Evolutionary conservation across 2,888 invertebrate genomes (phyloP).

Genomic region (Branchellion lobata): DNA sequence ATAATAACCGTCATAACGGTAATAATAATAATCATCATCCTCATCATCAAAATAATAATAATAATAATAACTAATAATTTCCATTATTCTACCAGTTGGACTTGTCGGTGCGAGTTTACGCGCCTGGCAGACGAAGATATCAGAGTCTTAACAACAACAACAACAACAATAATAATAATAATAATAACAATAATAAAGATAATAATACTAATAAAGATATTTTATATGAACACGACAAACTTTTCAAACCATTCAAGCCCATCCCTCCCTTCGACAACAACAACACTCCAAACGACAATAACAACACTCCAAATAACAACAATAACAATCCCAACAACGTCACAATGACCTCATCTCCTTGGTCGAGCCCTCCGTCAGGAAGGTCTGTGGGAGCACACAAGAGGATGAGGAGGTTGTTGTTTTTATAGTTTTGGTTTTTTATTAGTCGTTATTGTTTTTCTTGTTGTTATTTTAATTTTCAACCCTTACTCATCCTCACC

Average conservation of each 20-base stretch:
- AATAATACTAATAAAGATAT: no score
- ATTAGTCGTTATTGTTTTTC: no score
- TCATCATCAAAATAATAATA: no score
- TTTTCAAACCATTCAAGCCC: no score
- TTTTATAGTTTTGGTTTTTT: background rate
- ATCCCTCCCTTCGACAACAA: no score
- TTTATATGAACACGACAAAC: no score
- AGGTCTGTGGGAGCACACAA: background rate
- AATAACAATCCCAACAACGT: background rate
- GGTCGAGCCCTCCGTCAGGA: slow-evolving; percentile 14
- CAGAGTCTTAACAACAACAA: background rate
- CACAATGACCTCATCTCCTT: background rate
- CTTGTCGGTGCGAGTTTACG: background rate
- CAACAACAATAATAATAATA: background rate
- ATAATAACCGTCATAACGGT: no score
- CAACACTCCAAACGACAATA: background rate
- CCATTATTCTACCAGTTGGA: no score
- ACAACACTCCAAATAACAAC: background rate
- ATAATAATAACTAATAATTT: no score
- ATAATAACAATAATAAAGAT: background rate
- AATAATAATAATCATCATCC: no score
- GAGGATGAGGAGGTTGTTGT: background rate
- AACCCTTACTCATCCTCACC: no score
- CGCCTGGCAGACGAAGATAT: background rate
- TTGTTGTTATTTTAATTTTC: no score